phyloP scores from a whole-genome alignment of 2,888 invertebrate species.

The Chrysolina haemoptera region DNA sequence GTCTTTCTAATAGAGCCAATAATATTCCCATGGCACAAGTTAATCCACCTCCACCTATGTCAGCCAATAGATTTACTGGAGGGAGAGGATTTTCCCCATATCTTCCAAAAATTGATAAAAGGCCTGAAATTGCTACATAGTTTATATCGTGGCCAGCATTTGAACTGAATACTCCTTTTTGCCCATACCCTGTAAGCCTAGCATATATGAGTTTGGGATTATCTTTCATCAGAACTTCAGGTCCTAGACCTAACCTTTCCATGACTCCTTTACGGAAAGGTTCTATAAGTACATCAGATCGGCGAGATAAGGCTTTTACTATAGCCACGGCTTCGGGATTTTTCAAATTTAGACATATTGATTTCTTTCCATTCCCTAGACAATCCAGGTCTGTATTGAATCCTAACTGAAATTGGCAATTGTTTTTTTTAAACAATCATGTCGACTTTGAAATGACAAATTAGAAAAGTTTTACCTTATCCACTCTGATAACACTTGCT shows the following conservation, averaged over 20 bases:
- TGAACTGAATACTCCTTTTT: conserved; percentile 80
- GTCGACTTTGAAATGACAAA: not conserved
- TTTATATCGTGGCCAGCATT: conserved; percentile 98
- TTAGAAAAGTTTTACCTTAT: conserved; percentile 80
- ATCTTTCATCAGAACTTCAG: conserved; percentile 77
- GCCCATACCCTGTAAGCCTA: conserved; percentile 94
- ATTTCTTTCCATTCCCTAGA: conserved; percentile 87
- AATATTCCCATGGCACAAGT: conserved; percentile 92
- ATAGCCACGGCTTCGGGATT: conserved; percentile 78
- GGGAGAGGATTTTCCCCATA: conserved; percentile 78
- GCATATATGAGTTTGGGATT: conserved; percentile 92
- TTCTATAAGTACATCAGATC: conserved; percentile 92
- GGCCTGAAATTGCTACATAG: conserved; percentile 90
- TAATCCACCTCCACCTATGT: conserved; percentile 96
- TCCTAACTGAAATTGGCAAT: conserved; percentile 68
- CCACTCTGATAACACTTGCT: conserved; percentile 90
- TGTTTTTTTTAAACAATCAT: no score
- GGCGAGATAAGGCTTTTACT: conserved; percentile 78
- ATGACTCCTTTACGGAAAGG: conserved; percentile 95
- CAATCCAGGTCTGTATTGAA: conserved; percentile 74
- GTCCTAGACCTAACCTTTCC: conserved; percentile 93
- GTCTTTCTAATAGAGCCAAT: conserved; percentile 87
- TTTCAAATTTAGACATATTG: conserved; percentile 88
- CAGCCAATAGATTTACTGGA: conserved; percentile 91
- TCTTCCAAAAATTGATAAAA: conserved; percentile 86